These are phyloP conservation scores for Epirrhoe alternata DNA, from an alignment of 2,888 invertebrate species.

Conservation along the genomic window DNA sequence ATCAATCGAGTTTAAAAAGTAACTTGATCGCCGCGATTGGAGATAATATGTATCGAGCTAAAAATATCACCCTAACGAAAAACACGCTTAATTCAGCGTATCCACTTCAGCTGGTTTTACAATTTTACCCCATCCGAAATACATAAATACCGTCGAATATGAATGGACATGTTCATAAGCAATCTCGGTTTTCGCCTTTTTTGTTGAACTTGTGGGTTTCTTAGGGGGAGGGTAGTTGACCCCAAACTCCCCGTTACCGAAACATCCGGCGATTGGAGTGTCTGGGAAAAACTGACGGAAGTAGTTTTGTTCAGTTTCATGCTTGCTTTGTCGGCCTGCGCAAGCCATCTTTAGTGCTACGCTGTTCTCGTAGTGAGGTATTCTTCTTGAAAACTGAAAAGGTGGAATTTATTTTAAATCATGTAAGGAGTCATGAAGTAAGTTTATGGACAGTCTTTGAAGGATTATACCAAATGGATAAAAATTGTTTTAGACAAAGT, in stretches of 20 bases:
- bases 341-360: constrained; percentile 75
- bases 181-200: constrained; percentile 17
- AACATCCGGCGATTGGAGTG: constrained; percentile 72
- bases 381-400: constrained; percentile 69
- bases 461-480: too few relatives aligned
- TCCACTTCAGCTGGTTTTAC: constrained; percentile 44
- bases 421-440: not conserved
- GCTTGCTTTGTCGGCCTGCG: constrained; percentile 72
- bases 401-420: not conserved
- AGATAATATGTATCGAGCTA: not conserved
- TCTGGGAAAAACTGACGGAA: constrained; percentile 72
- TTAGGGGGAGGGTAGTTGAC: constrained; percentile 63
- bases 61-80: not conserved
- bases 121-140: constrained; percentile 78
- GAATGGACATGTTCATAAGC: constrained; percentile 68
- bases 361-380: constrained; percentile 74
- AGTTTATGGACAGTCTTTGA: too few relatives aligned
- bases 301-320: constrained; percentile 68
- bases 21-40: too few relatives aligned
- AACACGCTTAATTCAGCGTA: constrained; percentile 15
- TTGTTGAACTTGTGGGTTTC: constrained; percentile 51
- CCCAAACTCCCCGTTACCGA: constrained; percentile 78
- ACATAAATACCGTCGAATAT: constrained; percentile 76
- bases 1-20: too few relatives aligned
- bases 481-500: too few relatives aligned